Evolutionary conservation across 2,113 vertebrate genomes (phyloP).

Genomic region (Melanotaenia duboulayi): DNA sequence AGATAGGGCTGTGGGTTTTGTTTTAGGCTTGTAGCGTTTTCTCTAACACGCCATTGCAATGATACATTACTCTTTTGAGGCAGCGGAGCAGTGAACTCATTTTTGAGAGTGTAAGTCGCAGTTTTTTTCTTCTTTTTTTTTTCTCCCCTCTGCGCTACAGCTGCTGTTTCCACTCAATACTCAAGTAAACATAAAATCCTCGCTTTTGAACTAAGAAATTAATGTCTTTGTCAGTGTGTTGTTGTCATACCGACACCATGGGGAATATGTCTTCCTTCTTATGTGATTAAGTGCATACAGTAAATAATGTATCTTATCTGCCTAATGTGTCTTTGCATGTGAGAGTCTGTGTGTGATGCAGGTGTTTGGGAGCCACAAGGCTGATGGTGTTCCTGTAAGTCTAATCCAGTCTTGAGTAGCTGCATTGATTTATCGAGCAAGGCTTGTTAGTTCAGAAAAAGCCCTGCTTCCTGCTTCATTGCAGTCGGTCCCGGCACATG

Average conservation of each 20-base stretch:
- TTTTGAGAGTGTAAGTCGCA: slow-evolving; percentile 38
- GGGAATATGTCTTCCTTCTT: slow-evolving; percentile 27
- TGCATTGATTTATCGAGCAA: slow-evolving; percentile 75
- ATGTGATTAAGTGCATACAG: slow-evolving; percentile 19
- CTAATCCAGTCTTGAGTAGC: slow-evolving; percentile 66
- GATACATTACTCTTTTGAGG: slow-evolving; percentile 55
- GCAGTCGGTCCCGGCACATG: slow-evolving; percentile 37
- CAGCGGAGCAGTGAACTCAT: slow-evolving; percentile 31
- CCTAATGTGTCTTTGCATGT: neutral
- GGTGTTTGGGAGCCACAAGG: slow-evolving; percentile 19
- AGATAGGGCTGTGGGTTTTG: slow-evolving; percentile 39
- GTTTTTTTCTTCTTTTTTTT: neutral
- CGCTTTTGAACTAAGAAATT: slow-evolving; percentile 44
- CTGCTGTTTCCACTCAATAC: slow-evolving; percentile 32
- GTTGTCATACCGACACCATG: slow-evolving; percentile 1
- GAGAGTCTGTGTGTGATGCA: slow-evolving; percentile 16
- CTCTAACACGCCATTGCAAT: slow-evolving; percentile 40
- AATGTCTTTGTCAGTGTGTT: neutral
- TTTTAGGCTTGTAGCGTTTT: slow-evolving; percentile 47
- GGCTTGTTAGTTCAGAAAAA: slow-evolving; percentile 48
- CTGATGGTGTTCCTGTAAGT: slow-evolving; percentile 52
- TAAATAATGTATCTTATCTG: neutral
- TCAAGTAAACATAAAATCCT: slow-evolving; percentile 30
- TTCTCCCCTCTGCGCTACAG: neutral
- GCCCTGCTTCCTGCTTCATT: slow-evolving; percentile 36